phyloP scores from a whole-genome alignment of 2,888 invertebrate genomes.

The Harpalus rufipes region DNA sequence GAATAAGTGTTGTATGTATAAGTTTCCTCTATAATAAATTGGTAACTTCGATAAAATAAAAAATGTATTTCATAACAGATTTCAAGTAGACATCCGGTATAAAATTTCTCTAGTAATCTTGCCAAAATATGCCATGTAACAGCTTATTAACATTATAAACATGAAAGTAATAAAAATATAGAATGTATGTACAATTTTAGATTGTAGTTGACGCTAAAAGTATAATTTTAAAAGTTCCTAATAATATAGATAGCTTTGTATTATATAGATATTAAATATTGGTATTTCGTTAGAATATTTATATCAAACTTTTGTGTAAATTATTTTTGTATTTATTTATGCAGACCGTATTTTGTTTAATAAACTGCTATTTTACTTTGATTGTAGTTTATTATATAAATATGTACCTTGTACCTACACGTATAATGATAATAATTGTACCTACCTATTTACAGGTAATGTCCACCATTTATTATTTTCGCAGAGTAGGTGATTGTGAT shows the following conservation, averaged over 20 bases:
- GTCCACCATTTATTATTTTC: no score
- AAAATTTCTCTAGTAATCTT: not conserved
- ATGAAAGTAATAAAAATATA: constrained; percentile 28
- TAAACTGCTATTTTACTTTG: constrained; percentile 58
- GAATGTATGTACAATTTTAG: constrained; percentile 39
- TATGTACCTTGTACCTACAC: no score
- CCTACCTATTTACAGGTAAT: no score
- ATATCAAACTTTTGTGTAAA: constrained; percentile 46
- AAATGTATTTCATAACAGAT: no score
- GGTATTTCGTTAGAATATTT: constrained; percentile 32
- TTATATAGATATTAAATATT: constrained; percentile 49
- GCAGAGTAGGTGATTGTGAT: no score
- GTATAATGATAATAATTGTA: no score
- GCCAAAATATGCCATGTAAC: constrained; percentile 12
- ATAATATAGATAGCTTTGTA: constrained; percentile 62
- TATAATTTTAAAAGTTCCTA: constrained; percentile 64
- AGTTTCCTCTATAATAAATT: not conserved
- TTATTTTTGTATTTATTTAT: constrained; percentile 65
- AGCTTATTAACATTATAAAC: constrained; percentile 36
- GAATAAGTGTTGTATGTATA: no score
- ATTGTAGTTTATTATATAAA: not conserved
- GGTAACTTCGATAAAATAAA: not conserved
- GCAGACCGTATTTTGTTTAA: constrained; percentile 58
- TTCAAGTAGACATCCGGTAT: no score
- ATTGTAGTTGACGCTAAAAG: constrained; percentile 44